Evolutionary conservation across 2,888 invertebrate species (phyloP).

Genomic region (Mesopsocus fuscifrons): DNA sequence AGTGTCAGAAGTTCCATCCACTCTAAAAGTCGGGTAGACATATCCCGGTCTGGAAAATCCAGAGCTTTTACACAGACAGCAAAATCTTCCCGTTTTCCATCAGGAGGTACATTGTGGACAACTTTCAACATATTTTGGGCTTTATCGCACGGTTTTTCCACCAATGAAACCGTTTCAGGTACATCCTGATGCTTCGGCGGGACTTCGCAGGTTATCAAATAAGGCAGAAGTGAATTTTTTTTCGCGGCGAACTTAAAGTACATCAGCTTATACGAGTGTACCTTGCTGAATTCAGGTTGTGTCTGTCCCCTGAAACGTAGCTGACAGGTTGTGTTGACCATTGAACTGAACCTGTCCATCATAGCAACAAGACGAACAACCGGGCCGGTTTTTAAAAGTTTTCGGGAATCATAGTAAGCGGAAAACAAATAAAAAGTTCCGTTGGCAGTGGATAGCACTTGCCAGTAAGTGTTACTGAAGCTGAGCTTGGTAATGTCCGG

Average conservation of each 20-base stretch:
- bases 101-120: slow-evolving; percentile 18
- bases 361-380: slow-evolving; percentile 22
- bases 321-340: slow-evolving; percentile 19
- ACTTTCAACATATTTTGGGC: slow-evolving; percentile 22
- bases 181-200: slow-evolving; percentile 16
- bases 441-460: slow-evolving; percentile 19
- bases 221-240: slow-evolving; percentile 19
- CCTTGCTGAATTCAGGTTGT: slow-evolving; percentile 17
- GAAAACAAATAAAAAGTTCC: slow-evolving; percentile 22
- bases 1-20: slow-evolving; percentile 26
- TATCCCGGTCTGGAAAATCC: slow-evolving; percentile 25
- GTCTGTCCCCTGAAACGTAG: slow-evolving; percentile 18
- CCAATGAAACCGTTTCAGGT: slow-evolving; percentile 21
- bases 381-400: slow-evolving; percentile 16
- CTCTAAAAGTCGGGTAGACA: slow-evolving; percentile 24
- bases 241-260: slow-evolving; percentile 23
- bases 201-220: slow-evolving; percentile 21
- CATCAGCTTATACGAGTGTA: slow-evolving; percentile 21
- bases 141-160: slow-evolving; percentile 21
- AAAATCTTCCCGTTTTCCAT: slow-evolving; percentile 20
- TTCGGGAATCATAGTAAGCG: slow-evolving; percentile 23
- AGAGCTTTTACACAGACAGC: slow-evolving; percentile 27
- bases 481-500: slow-evolving; percentile 21
- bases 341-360: slow-evolving; percentile 20
- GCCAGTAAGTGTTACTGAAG: slow-evolving; percentile 24